Evolutionary conservation across 92 coral and sea anemone species (phyloP), one percentile per base, ranked within the genome.

Genomic region (Plumapathes pennacea): DNA sequence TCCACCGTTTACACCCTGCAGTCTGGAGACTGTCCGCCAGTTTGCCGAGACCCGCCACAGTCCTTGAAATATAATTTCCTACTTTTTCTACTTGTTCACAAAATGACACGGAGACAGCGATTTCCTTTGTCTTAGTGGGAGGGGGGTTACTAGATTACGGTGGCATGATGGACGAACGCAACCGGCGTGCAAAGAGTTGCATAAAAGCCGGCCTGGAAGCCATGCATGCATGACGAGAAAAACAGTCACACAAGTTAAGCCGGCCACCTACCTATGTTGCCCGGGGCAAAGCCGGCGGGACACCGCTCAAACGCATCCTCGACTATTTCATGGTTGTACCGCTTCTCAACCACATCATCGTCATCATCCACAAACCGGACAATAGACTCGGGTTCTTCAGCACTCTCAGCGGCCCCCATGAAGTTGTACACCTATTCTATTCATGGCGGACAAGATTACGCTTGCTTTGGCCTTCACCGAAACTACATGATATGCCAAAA

Each of bases 351-450:
- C n/a, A n/a, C n/a, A n/a, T n/a, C n/a, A n/a, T n/a, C n/a, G n/a
- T n/a, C n/a, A 13, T 43, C 33, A 41, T 65, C 72, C 25, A 39
- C 72, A 22, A 65, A 65, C 42, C 53, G n/a, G 38, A 50, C 22
- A 24, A 64, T 24, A n/a, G 60, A 43, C 42, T 44, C 28, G 39
- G 50, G 50, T 3, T 51, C 62, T 10, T 39, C 31, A 12, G 17
- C 21, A 41, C 72, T 65, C 21, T 51, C 72, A 38, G 19, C 52
- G 30, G 72, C 53, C 15, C 73, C 72, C 62, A 51, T 65, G 15
- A 39, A 65, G 27, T 48, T 5, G 11, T 50, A 8, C 25, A 25
- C 4, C 10, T n/a, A n/a, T n/a, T n/a, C n/a, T n/a, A n/a, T n/a
- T n/a, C n/a, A n/a, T n/a, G n/a, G n/a, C n/a, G n/a, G n/a, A n/a